phyloP scores from a whole-genome alignment of 2,113 vertebrate species.

The Dasypus novemcinctus region DNA sequence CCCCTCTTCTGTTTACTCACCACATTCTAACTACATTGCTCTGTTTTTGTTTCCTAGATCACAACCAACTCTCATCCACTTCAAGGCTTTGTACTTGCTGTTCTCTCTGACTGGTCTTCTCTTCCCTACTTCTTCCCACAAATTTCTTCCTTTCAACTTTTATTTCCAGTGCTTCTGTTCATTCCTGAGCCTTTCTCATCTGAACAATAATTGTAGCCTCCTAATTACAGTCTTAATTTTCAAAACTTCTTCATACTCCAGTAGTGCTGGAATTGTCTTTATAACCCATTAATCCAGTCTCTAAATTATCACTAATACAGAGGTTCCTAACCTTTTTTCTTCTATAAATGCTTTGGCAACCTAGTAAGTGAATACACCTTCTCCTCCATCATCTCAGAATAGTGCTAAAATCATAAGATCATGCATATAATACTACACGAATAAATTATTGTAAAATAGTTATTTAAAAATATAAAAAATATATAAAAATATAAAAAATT shows the following conservation, averaged over 20 bases:
- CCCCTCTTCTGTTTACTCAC: rapidly evolving
- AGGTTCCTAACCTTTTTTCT: not conserved
- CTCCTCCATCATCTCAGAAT: not conserved
- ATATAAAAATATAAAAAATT: too few relatives aligned
- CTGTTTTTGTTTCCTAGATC: not conserved
- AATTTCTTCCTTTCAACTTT: not conserved
- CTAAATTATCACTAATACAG: not conserved
- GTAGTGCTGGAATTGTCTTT: not conserved
- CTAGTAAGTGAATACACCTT: not conserved
- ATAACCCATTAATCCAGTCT: not conserved
- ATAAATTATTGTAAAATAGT: not conserved
- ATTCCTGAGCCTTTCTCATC: too few relatives aligned
- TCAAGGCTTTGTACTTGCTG: not conserved
- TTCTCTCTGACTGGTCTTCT: not conserved
- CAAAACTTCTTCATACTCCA: not conserved
- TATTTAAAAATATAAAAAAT: too few relatives aligned
- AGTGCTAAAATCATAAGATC: not conserved
- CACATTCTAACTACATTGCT: not conserved
- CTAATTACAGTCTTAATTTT: not conserved
- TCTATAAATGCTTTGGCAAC: not conserved
- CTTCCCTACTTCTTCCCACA: not conserved
- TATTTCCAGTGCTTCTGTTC: not conserved
- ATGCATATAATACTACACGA: not conserved
- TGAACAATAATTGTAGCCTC: not conserved
- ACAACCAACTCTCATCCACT: not conserved